These are phyloP conservation scores for Phalanger gymnotis DNA, from an alignment of 2,797 vertebrate species.

Conservation along the genomic window DNA sequence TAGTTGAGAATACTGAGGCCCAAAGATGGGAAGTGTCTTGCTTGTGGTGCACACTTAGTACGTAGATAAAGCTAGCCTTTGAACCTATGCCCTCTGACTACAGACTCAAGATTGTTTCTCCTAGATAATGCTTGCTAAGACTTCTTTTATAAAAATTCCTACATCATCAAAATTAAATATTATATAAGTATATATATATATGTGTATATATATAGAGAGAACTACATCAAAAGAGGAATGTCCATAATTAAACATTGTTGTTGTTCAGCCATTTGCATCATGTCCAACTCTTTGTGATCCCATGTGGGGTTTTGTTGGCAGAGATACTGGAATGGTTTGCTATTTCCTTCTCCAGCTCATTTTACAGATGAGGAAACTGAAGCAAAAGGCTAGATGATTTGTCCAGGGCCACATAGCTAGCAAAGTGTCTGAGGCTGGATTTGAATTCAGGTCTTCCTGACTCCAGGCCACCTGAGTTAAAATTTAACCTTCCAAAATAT, in stretches of 20 bases:
- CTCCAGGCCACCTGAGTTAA: neutral
- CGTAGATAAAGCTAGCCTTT: neutral
- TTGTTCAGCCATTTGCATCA: neutral
- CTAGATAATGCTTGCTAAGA: neutral
- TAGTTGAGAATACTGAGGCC: neutral
- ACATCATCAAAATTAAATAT: neutral
- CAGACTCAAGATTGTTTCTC: neutral
- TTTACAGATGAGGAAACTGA: neutral
- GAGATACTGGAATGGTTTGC: neutral
- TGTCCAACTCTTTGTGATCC: neutral
- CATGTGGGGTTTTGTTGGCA: neutral
- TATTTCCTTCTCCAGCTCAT: neutral
- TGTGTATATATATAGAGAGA: too few species aligned
- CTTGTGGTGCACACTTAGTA: neutral
- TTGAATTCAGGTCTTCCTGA: neutral
- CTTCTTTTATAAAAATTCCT: neutral
- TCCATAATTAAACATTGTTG: neutral
- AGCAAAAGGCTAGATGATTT: neutral
- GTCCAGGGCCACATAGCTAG: too few species aligned
- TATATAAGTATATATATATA: neutral
- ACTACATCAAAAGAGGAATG: neutral
- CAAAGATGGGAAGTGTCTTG: neutral
- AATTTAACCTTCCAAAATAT: neutral
- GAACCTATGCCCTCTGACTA: neutral
- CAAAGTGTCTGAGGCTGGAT: neutral